Evolutionary conservation across 2,113 vertebrate species (phyloP), one percentile per base, ranked within the genome.

Genomic region (Ceyx margarethae): DNA sequence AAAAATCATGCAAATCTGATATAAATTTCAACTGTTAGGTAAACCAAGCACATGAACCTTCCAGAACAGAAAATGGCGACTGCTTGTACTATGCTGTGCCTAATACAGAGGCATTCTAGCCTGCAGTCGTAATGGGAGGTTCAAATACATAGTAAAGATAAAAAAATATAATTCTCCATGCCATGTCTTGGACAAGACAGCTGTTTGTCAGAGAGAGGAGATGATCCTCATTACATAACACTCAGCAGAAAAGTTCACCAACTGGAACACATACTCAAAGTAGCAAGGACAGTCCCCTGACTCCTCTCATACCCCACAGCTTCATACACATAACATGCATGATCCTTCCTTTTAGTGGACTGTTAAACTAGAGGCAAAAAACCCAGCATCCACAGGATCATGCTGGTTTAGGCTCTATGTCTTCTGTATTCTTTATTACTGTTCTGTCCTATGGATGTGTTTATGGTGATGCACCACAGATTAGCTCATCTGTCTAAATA

Each of bases 251-350:
- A 76, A 79, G 45, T 1, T 76, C 58, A 61, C 33, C 17, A 61
- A 66, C 21, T 28, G 0, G 0, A 60, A 22, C 3, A 10, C 1
- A 2, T 16, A 33, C 13, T 37, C 15, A 43, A 66, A 87, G 50
- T 16, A 85, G 64, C 53, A 80, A 68, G 67, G 29, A 56, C 16
- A 45, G 54, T 54, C 33, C 19, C 26, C 19, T 37, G 21, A 66
- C 7, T 72, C 23, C 13, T 89, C 19, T 35, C 10, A 3, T 26
- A 57, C 17, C 16, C 7, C 28, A 19, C 11, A 57, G 25, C 73
- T 88, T 68, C 77, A 54, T 50, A 80, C 81, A 45, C 28, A 54
- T 1, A 1, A 42, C 66, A 37, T 19, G 14, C 19, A 26, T 3
- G 15, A 60, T 62, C 40, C 46, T 90, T 80, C 45, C 76, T 67